A percentile compares a stretch with the other conserved stretches of the same genome.
Conservation (phyloP, 2,888 invertebrate species). For the Bellardia pandia region DNA sequence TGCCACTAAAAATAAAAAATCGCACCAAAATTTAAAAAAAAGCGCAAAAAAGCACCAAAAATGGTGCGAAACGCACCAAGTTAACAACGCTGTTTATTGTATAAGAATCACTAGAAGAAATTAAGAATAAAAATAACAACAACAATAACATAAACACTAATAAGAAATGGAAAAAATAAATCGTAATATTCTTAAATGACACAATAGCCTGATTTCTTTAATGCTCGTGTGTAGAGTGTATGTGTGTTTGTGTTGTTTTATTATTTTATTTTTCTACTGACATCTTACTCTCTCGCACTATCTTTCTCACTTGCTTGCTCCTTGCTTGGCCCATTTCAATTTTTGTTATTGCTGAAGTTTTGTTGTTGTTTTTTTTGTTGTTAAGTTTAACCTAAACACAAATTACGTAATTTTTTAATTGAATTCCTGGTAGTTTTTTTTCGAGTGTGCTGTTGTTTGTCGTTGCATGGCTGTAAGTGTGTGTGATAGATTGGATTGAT, state of each 20-base stretch:
- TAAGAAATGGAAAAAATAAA: constrained; percentile 23
- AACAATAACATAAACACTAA: background rate
- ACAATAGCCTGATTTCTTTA: constrained; percentile 68
- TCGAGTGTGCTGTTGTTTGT: background rate
- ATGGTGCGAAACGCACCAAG: no score
- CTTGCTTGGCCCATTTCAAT: constrained; percentile 29
- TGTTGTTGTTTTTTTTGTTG: constrained; percentile 9
- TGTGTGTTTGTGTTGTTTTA: constrained; percentile 11
- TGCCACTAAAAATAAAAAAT: no score
- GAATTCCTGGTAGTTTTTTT: constrained; percentile 57
- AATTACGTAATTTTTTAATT: constrained; percentile 68
- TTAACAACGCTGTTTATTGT: no score
- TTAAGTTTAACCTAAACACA: constrained; percentile 65
- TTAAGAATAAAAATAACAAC: constrained; percentile 1
- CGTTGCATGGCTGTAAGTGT: background rate
- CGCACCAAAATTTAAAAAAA: no score
- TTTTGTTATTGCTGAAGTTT: constrained; percentile 2
- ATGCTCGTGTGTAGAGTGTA: background rate
- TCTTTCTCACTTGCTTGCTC: background rate
- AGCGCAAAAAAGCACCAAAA: no score
- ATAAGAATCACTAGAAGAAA: constrained; percentile 23
- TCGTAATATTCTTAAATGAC: constrained; percentile 63
- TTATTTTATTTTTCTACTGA: constrained; percentile 11
- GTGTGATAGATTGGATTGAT: background rate
- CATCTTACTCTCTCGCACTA: constrained; percentile 15